Conservation (phyloP, 2,888 invertebrate species). For the Polyommatus iphigenia region DNA sequence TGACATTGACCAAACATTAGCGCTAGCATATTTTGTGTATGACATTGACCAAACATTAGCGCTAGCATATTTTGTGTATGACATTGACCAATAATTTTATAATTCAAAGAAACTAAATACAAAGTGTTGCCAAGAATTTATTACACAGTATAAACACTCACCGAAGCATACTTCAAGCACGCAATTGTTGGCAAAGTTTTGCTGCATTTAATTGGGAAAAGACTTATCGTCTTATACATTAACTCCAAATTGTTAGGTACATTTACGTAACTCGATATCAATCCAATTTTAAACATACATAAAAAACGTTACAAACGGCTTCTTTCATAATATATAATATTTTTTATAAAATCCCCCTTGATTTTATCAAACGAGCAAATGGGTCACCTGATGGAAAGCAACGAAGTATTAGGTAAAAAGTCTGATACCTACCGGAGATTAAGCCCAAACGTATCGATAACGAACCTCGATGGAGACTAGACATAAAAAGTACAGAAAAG, state of each 20-base stretch:
- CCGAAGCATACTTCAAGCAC: neutral
- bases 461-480: neutral
- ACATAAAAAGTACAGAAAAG: conserved; percentile 23
- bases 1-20: no score
- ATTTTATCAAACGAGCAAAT: no score
- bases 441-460: conserved; percentile 9
- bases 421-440: conserved; percentile 9
- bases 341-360: no score
- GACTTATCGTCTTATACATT: neutral
- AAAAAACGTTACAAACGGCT: no score
- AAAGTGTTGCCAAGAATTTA: conserved; percentile 3
- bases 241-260: neutral
- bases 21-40: no score
- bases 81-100: no score
- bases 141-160: neutral
- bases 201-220: conserved; percentile 4
- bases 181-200: conserved; percentile 6
- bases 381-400: no score
- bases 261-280: no score
- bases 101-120: neutral
- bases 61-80: neutral
- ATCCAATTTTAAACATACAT: no score
- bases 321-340: no score
- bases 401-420: neutral
- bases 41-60: no score